A percentile compares a stretch with the other conserved stretches of the same genome.
Evolutionary conservation across 2,888 invertebrate species (phyloP).

Genomic region (Odontocerum albicorne): DNA sequence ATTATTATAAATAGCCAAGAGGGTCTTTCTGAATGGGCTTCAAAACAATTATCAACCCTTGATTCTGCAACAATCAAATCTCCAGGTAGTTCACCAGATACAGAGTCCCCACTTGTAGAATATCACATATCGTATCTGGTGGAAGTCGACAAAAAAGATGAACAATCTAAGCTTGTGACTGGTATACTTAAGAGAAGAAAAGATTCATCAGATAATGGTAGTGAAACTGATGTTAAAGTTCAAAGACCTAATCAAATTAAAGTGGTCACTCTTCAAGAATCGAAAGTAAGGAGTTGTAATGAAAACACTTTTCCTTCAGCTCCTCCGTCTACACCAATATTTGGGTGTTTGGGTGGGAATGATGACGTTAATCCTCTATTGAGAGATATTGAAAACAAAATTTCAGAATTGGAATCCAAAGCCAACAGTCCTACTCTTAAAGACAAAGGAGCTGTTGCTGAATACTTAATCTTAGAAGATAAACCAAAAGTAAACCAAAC

Average conservation of each 20-base stretch:
- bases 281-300: background rate
- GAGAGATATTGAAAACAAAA: conserved; percentile 23
- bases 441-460: conserved; percentile 43
- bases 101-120: conserved; percentile 33
- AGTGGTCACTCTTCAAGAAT: conserved; percentile 22
- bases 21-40: conserved; percentile 32
- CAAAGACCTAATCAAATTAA: conserved; percentile 21
- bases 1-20: conserved; percentile 26
- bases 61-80: conserved; percentile 51
- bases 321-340: conserved; percentile 30
- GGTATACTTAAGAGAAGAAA: conserved; percentile 31
- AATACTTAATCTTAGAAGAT: conserved; percentile 44
- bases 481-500: conserved; percentile 1
- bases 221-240: conserved; percentile 37
- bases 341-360: conserved; percentile 1
- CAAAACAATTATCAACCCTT: conserved; percentile 41
- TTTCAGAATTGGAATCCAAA: conserved; percentile 28
- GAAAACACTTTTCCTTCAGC: conserved; percentile 11
- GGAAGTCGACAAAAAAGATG: conserved; percentile 34
- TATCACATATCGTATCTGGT: conserved; percentile 25
- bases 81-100: conserved; percentile 37
- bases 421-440: conserved; percentile 33
- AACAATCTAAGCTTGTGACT: conserved; percentile 32
- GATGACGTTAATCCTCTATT: conserved; percentile 21
- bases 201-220: conserved; percentile 28